A percentile compares a stretch with the other conserved stretches of the same genome.
Conservation (phyloP, 2,113 vertebrate genomes). For the Psephotus haematonotus region DNA sequence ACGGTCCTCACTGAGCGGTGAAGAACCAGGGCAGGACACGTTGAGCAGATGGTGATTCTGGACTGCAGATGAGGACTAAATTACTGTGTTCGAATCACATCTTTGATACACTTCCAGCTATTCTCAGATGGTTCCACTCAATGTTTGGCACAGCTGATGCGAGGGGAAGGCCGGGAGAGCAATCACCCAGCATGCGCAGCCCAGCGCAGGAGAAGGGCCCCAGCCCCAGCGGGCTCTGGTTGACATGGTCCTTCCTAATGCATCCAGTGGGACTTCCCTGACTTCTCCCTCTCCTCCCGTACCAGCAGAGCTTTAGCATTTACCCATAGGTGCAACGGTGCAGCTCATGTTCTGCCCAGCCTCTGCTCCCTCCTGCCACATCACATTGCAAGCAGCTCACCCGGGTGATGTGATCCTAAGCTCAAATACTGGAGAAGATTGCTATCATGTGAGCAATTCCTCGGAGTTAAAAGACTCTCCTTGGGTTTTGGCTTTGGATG, state of each 20-base stretch:
- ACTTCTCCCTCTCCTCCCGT: neutral
- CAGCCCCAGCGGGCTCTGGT: neutral
- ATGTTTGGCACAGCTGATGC: neutral
- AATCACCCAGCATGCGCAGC: neutral
- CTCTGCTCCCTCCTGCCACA: neutral
- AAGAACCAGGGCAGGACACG: neutral
- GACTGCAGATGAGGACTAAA: neutral
- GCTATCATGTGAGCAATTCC: neutral
- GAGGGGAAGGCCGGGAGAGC: neutral
- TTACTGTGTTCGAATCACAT: neutral
- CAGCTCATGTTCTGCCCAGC: accelerated
- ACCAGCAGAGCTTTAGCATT: neutral
- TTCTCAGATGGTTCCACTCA: conserved; percentile 66
- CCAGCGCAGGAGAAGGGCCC: neutral
- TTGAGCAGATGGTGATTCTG: conserved; percentile 20
- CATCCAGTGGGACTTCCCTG: neutral
- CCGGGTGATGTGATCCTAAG: neutral
- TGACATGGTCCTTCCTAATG: neutral
- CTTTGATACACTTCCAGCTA: conserved; percentile 45
- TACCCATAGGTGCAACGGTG: accelerated
- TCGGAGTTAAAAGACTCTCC: neutral
- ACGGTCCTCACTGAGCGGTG: neutral
- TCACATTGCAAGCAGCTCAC: neutral
- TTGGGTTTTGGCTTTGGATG: neutral
- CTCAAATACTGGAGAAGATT: neutral